These are phyloP conservation scores for Pseudococcus viburni DNA, from an alignment of 2,888 invertebrate genomes.

Conservation along the genomic window DNA sequence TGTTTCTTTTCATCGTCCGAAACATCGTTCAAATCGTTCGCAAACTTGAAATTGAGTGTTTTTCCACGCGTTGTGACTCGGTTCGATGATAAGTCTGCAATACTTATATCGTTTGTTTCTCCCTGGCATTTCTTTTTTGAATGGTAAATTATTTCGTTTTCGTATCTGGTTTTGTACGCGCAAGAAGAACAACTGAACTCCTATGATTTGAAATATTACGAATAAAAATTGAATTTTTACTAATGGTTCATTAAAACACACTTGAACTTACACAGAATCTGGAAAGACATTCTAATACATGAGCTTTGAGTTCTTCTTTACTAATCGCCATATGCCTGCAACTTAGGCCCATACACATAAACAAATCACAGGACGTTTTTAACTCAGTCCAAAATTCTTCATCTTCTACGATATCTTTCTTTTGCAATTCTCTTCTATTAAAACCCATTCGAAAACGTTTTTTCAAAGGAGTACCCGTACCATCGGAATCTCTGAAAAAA, in stretches of 20 bases:
- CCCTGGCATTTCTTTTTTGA: conserved; percentile 46
- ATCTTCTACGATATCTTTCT: conserved; percentile 55
- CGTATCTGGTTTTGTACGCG: conserved; percentile 54
- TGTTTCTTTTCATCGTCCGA: conserved; percentile 1
- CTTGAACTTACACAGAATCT: conserved; percentile 53
- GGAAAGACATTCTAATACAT: conserved; percentile 28
- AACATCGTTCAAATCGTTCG: background rate
- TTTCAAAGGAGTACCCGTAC: background rate
- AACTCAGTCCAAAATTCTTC: conserved; percentile 58
- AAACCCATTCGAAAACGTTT: conserved; percentile 43
- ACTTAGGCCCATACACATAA: conserved; percentile 61
- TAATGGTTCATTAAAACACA: background rate
- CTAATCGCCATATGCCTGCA: conserved; percentile 59
- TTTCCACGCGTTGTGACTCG: conserved; percentile 52
- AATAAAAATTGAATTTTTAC: background rate
- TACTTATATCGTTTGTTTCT: background rate
- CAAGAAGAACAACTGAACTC: conserved; percentile 58
- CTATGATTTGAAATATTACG: conserved; percentile 27
- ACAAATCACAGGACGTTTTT: conserved; percentile 59
- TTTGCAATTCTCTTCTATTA: background rate
- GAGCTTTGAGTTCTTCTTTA: conserved; percentile 59
- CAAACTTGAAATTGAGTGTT: conserved; percentile 1
- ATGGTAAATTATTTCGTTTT: conserved; percentile 63
- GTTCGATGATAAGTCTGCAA: background rate
- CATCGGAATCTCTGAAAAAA: conserved; percentile 39